These are phyloP conservation scores for Anagrus nilaparvatae DNA, from an alignment of 1,140 invertebrate genomes.

Conservation along the genomic window DNA sequence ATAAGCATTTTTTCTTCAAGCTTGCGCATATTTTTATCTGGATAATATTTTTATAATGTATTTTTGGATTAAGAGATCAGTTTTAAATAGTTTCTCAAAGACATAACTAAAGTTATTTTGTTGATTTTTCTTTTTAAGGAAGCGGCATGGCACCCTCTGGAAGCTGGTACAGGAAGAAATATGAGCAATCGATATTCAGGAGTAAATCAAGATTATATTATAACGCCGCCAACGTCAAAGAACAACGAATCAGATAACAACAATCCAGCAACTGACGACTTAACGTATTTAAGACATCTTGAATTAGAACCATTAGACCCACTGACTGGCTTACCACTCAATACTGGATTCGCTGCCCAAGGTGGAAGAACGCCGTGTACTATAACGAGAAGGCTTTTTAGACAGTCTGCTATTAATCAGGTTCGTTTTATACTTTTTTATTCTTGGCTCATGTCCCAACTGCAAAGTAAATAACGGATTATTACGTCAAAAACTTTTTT, in stretches of 20 bases:
- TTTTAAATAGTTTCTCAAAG: no score
- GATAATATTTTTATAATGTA: no score
- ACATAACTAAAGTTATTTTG: no score
- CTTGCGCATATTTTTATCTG: no score
- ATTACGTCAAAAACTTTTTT: no score
- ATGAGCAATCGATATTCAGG: conserved; percentile 20
- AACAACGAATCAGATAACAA: conserved; percentile 39
- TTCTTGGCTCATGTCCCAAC: no score
- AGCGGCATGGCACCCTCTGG: conserved; percentile 42
- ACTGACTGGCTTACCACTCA: conserved; percentile 28
- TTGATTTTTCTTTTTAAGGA: no score
- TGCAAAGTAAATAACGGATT: no score
- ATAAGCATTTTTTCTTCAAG: no score
- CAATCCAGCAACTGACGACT: conserved; percentile 39
- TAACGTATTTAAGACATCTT: conserved; percentile 61
- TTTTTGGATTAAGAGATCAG: no score
- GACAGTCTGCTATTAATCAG: conserved; percentile 31
- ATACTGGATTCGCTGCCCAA: conserved; percentile 37
- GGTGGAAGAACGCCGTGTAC: conserved; percentile 74
- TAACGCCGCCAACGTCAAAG: conserved; percentile 33
- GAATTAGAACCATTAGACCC: conserved; percentile 61
- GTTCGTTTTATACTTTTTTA: conserved; percentile 25
- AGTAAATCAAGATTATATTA: conserved; percentile 10
- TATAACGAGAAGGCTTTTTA: conserved; percentile 53
- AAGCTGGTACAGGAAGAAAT: conserved; percentile 37